Conservation (phyloP, 2,888 invertebrate species). For the Platycheirus albimanus region DNA sequence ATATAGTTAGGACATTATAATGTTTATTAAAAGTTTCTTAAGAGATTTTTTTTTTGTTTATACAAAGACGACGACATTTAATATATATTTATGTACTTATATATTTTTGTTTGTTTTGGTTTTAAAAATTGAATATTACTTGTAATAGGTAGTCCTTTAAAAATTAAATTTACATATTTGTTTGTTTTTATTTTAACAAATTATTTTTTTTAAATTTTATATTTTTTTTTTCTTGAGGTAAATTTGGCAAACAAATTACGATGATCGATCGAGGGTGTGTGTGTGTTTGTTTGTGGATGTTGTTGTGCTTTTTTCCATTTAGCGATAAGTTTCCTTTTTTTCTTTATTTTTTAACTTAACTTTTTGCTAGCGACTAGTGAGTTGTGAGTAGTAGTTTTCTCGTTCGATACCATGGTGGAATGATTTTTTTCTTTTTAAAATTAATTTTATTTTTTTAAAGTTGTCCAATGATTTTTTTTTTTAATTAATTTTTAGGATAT, state of each 20-base stretch:
- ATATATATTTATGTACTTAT: no score
- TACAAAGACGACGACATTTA: slow-evolving; percentile 70
- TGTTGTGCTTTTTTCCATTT: slow-evolving; percentile 57
- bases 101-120: slow-evolving; percentile 29
- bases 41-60: slow-evolving; percentile 48
- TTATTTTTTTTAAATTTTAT: slow-evolving; percentile 57
- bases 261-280: slow-evolving; percentile 61
- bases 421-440: slow-evolving; percentile 55
- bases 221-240: slow-evolving; percentile 79
- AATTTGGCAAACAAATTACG: slow-evolving; percentile 81
- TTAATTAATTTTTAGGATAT: slow-evolving; percentile 50
- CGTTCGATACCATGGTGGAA: slow-evolving; percentile 76
- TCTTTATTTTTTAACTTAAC: slow-evolving; percentile 39
- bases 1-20: slow-evolving; percentile 63
- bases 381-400: slow-evolving; percentile 78
- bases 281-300: slow-evolving; percentile 26
- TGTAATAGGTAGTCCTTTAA: slow-evolving; percentile 51
- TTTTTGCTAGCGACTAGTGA: slow-evolving; percentile 78
- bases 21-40: slow-evolving; percentile 56
- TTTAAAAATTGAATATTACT: slow-evolving; percentile 60
- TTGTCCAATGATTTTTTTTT: slow-evolving; percentile 51
- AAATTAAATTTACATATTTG: slow-evolving; percentile 52
- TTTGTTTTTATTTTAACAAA: slow-evolving; percentile 61
- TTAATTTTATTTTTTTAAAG: slow-evolving; percentile 16
- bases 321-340: slow-evolving; percentile 30